phyloP scores from a whole-genome alignment of 2,113 vertebrate species.

The Urocynchramus pylzowi region DNA sequence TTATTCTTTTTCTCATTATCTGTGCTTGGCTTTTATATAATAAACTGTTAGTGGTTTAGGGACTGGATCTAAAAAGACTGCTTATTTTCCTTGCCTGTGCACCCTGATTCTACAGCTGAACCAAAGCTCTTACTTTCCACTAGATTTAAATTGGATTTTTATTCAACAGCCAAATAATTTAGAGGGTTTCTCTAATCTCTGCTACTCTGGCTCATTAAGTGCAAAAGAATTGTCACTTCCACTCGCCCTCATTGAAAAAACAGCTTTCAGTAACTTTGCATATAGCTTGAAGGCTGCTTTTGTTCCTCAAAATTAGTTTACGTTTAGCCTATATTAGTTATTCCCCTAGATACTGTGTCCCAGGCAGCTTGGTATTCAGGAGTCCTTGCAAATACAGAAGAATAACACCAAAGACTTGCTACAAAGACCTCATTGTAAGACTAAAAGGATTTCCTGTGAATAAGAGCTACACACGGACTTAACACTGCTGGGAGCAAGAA shows the following conservation, averaged over 20 bases:
- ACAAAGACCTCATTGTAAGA: conserved; percentile 55
- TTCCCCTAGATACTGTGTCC: conserved; percentile 25
- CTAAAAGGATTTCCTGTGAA: conserved; percentile 64
- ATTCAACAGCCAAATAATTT: conserved; percentile 54
- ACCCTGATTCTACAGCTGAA: conserved; percentile 17
- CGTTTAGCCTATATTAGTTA: conserved; percentile 48
- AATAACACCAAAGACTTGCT: conserved; percentile 57
- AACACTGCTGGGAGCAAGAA: conserved; percentile 61
- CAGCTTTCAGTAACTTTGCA: conserved; percentile 43
- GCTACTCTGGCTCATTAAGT: conserved; percentile 44
- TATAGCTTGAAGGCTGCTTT: conserved; percentile 51
- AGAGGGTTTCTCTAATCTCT: conserved; percentile 46
- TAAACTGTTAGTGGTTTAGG: conserved; percentile 30
- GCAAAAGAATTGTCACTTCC: conserved; percentile 51
- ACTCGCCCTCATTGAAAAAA: conserved; percentile 31
- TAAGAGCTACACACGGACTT: conserved; percentile 59
- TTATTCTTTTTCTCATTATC: conserved; percentile 37
- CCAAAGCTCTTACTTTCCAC: conserved; percentile 16
- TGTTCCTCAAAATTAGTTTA: conserved; percentile 63
- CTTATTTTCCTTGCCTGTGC: conserved; percentile 35
- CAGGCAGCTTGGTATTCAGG: conserved; percentile 35
- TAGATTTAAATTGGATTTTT: conserved; percentile 59
- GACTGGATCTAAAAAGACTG: conserved; percentile 5
- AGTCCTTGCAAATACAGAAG: conserved; percentile 54
- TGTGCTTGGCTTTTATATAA: conserved; percentile 36